phyloP scores from a whole-genome alignment of 2,888 invertebrate genomes.

The Rhagonycha fulva region DNA sequence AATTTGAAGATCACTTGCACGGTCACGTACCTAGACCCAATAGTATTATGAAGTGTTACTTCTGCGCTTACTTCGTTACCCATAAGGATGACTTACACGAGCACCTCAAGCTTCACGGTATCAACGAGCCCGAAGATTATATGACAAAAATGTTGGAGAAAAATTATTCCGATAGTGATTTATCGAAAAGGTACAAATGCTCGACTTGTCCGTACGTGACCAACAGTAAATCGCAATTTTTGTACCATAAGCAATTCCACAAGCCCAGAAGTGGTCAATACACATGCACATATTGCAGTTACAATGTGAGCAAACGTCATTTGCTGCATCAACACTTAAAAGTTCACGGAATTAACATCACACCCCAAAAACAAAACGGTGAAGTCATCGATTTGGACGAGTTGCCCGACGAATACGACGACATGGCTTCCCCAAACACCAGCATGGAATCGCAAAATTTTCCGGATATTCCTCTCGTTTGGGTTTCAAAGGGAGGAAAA shows the following conservation, averaged over 20 bases:
- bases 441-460: slow-evolving; percentile 57
- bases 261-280: slow-evolving; percentile 73
- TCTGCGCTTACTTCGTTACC: slow-evolving; percentile 79
- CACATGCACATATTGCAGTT: slow-evolving; percentile 81
- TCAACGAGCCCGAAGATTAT: slow-evolving; percentile 63
- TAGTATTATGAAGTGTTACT: slow-evolving; percentile 77
- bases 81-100: slow-evolving; percentile 70
- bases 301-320: slow-evolving; percentile 80
- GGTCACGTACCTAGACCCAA: slow-evolving; percentile 72
- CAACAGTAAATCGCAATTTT: slow-evolving; percentile 83
- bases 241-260: slow-evolving; percentile 87
- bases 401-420: slow-evolving; percentile 47
- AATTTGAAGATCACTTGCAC: slow-evolving; percentile 67
- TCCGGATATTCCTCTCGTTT: slow-evolving; percentile 71
- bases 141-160: slow-evolving; percentile 53
- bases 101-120: slow-evolving; percentile 69
- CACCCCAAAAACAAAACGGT: slow-evolving; percentile 54
- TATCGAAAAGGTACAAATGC: slow-evolving; percentile 74
- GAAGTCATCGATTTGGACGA: slow-evolving; percentile 46
- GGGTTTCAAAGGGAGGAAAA: slow-evolving; percentile 74
- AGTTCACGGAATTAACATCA: slow-evolving; percentile 68
- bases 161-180: slow-evolving; percentile 43
- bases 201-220: slow-evolving; percentile 82
- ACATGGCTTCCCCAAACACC: slow-evolving; percentile 35
- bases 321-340: slow-evolving; percentile 83